phyloP scores from a whole-genome alignment of 2,113 vertebrate species.

The Elanus axillaris region DNA sequence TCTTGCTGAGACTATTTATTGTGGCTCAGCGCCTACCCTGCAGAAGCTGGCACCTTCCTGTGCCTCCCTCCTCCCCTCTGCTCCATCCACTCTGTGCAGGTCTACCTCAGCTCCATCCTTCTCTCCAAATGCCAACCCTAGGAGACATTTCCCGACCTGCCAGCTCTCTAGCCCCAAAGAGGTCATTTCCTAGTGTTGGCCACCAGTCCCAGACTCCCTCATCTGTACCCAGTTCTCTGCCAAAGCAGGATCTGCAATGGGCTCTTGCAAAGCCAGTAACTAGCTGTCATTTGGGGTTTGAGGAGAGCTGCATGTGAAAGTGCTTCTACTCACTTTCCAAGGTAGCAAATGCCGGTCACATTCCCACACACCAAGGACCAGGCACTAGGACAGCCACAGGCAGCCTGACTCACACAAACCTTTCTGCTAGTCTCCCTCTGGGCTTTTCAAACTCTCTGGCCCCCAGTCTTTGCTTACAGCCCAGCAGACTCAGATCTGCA shows the following conservation, averaged over 20 bases:
- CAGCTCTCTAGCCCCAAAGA: background rate
- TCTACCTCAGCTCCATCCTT: background rate
- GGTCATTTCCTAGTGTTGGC: background rate
- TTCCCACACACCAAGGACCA: background rate
- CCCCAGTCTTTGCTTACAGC: background rate
- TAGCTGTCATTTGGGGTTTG: background rate
- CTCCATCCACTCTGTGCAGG: too few relatives aligned
- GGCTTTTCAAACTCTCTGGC: background rate
- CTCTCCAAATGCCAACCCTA: background rate
- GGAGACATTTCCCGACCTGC: background rate
- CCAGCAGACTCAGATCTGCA: background rate
- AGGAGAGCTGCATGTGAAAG: background rate
- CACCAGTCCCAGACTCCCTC: background rate
- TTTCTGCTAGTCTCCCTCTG: background rate
- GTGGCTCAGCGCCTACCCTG: background rate
- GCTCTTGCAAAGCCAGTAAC: background rate
- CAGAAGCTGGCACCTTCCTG: background rate
- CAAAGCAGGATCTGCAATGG: background rate
- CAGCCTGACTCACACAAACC: background rate
- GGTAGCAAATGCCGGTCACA: accelerated
- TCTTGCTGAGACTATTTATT: background rate
- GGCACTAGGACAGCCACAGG: background rate
- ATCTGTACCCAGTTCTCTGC: background rate
- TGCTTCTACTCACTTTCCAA: background rate
- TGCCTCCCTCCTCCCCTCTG: background rate